Percentiles rank a stretch among this genome's conserved stretches.
These are phyloP conservation scores for Diabrotica undecimpunctata DNA, from an alignment of 1,140 invertebrate genomes.

Conservation along the genomic window DNA sequence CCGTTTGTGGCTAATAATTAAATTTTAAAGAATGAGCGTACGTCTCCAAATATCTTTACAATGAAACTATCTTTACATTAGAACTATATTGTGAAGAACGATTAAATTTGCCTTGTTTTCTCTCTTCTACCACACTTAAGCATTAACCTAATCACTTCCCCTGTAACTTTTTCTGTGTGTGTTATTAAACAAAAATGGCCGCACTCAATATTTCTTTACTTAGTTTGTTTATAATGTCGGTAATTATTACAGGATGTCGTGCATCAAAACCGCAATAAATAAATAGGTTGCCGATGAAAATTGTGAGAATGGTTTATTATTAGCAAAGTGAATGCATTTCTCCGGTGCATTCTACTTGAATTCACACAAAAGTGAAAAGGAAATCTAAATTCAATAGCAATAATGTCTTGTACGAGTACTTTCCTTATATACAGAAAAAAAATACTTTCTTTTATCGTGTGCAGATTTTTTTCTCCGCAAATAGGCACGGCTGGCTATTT, in stretches of 20 bases:
- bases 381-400: not conserved
- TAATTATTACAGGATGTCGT: not conserved
- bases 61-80: too few species aligned
- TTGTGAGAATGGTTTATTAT: not conserved
- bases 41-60: too few species aligned
- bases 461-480: not conserved
- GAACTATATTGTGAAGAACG: too few species aligned
- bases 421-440: not conserved
- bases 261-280: not conserved
- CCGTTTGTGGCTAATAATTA: too few species aligned
- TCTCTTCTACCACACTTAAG: too few species aligned
- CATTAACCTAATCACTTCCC: too few species aligned
- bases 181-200: too few species aligned
- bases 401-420: not conserved
- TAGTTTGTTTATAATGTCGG: not conserved
- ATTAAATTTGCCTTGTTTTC: too few species aligned
- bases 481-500: too few species aligned
- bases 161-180: too few species aligned
- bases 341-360: not conserved
- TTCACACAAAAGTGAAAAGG: conserved; percentile 2
- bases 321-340: not conserved
- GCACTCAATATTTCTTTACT: too few species aligned
- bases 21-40: too few species aligned
- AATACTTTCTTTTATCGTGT: conserved; percentile 3
- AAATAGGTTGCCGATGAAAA: not conserved